These are phyloP conservation scores for Discoglossus pictus DNA, from an alignment of 2,797 vertebrate species.

Conservation along the genomic window DNA sequence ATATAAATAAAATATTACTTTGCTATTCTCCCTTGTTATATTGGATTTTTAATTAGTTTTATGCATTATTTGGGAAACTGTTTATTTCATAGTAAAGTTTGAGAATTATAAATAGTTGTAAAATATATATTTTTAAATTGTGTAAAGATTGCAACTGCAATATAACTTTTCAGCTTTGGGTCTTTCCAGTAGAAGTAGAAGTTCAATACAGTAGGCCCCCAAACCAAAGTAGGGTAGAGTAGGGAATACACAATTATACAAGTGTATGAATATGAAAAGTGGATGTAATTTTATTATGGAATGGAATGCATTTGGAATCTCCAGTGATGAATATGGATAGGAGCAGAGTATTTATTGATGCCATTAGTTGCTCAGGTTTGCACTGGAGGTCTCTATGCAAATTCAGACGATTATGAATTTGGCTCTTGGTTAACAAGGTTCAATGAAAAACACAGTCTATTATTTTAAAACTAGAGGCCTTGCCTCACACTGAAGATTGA, in stretches of 20 bases:
- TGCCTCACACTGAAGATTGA: slow-evolving; percentile 61
- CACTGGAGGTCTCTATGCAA: slow-evolving; percentile 55
- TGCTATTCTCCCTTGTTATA: too few species aligned
- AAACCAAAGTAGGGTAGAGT: not conserved
- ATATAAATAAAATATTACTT: too few species aligned
- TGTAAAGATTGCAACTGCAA: too few species aligned
- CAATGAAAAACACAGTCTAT: slow-evolving; percentile 55
- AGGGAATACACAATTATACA: slow-evolving; percentile 7
- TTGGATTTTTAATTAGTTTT: too few species aligned
- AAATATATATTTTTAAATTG: too few species aligned
- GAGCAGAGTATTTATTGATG: slow-evolving; percentile 51
- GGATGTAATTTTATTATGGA: slow-evolving; percentile 27
- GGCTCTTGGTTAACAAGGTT: slow-evolving; percentile 61
- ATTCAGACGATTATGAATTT: slow-evolving; percentile 63
- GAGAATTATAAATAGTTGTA: too few species aligned
- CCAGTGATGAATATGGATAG: slow-evolving; percentile 39
- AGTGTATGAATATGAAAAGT: slow-evolving; percentile 20
- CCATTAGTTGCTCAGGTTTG: slow-evolving; percentile 50
- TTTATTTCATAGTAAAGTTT: too few species aligned
- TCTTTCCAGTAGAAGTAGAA: too few species aligned
- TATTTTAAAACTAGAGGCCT: slow-evolving; percentile 62
- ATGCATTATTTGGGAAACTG: too few species aligned
- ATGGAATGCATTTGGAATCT: slow-evolving; percentile 22
- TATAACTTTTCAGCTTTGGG: too few species aligned
- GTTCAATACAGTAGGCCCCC: not conserved